Conservation (phyloP, 2,888 invertebrate genomes). For the Microplitis deprimator region DNA sequence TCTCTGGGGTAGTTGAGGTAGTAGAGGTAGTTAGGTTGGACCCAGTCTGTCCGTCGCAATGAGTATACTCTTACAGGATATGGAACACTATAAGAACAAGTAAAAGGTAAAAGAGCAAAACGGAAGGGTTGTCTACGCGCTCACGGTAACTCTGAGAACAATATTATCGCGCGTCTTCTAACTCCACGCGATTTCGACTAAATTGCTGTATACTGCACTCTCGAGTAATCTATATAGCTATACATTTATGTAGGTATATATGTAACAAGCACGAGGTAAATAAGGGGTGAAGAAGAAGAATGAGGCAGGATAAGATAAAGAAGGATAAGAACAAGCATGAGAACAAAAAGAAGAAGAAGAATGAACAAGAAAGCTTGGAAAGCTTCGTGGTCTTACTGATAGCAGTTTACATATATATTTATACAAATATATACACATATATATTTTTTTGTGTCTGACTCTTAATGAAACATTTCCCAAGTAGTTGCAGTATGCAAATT, state of each 20-base stretch:
- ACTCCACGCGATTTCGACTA: conserved; percentile 21
- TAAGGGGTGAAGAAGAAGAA: conserved; percentile 5
- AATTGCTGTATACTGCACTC: conserved; percentile 4
- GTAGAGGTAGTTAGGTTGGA: conserved; percentile 19
- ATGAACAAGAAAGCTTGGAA: background rate
- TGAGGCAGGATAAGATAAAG: conserved; percentile 11
- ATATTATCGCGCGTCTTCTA: conserved; percentile 37
- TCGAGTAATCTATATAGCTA: background rate
- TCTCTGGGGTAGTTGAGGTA: background rate
- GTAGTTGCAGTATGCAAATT: conserved; percentile 15
- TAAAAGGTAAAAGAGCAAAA: conserved; percentile 10
- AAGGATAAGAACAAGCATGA: background rate
- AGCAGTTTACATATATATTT: conserved; percentile 9
- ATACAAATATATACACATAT: background rate
- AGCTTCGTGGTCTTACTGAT: conserved; percentile 21
- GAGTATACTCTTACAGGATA: background rate
- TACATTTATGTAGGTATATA: background rate
- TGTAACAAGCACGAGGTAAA: background rate
- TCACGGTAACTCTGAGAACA: conserved; percentile 32
- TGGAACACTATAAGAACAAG: conserved; percentile 23
- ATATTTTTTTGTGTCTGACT: background rate
- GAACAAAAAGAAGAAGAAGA: background rate
- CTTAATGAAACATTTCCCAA: conserved; percentile 32
- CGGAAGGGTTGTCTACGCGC: conserved; percentile 24
- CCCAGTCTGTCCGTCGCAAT: background rate